Conservation (phyloP, 1,140 invertebrate species). For the Drosophila subobscura region DNA sequence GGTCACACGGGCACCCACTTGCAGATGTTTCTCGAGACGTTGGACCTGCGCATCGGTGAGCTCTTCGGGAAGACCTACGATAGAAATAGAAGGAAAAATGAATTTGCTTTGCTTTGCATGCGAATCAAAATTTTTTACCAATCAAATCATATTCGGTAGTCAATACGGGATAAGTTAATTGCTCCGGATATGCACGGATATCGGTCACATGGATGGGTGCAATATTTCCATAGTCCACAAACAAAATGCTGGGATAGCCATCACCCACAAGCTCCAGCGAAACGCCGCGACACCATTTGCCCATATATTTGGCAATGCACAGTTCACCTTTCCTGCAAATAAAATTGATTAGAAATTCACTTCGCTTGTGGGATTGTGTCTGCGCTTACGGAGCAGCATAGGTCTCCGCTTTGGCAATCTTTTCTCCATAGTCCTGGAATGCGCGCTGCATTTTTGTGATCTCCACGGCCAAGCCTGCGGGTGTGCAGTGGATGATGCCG, state of each 20-base stretch:
- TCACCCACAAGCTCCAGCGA: constrained; percentile 76
- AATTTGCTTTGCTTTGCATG: no score
- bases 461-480: constrained; percentile 48
- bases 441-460: constrained; percentile 63
- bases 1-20: constrained; percentile 41
- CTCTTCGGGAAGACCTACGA: constrained; percentile 25
- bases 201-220: constrained; percentile 45
- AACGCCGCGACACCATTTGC: constrained; percentile 72
- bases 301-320: constrained; percentile 70
- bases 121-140: constrained; percentile 19
- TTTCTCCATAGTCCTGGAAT: constrained; percentile 63
- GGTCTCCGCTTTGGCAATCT: constrained; percentile 15
- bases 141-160: constrained; percentile 62
- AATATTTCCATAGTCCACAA: constrained; percentile 78
- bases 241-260: constrained; percentile 76
- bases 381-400: constrained; percentile 62
- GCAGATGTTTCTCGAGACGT: constrained; percentile 39
- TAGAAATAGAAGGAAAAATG: not conserved
- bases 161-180: constrained; percentile 65
- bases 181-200: constrained; percentile 67
- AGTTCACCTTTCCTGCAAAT: constrained; percentile 51
- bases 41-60: constrained; percentile 24
- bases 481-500: constrained; percentile 69
- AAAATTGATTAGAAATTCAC: not conserved
- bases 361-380: no score